These are phyloP conservation scores for Enteromius afrohamiltoni DNA, from an alignment of 2,797 vertebrate genomes.

Conservation along the genomic window DNA sequence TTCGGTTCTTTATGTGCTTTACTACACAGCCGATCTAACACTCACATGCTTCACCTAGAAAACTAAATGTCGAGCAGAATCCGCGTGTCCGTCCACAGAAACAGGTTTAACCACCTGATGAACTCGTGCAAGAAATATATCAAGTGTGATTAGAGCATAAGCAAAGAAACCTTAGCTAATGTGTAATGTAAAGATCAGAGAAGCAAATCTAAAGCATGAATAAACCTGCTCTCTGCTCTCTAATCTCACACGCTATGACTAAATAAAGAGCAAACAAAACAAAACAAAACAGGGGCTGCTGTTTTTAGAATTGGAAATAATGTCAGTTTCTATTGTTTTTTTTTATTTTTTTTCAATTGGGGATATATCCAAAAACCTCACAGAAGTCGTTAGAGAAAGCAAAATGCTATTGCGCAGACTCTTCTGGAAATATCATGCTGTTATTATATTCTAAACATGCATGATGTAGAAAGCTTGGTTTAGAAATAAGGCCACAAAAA, in stretches of 20 bases:
- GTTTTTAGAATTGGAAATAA: background rate
- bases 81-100: background rate
- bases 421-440: slow-evolving; percentile 29
- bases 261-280: background rate
- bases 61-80: background rate
- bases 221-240: background rate
- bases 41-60: background rate
- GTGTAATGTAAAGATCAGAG: background rate
- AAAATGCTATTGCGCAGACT: background rate
- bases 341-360: background rate
- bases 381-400: background rate
- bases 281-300: background rate
- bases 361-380: background rate
- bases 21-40: background rate
- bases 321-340: background rate
- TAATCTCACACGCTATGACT: background rate
- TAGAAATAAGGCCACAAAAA: slow-evolving; percentile 40
- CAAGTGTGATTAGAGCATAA: background rate
- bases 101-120: slow-evolving; percentile 35
- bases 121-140: background rate
- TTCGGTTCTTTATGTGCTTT: background rate
- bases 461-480: slow-evolving; percentile 41
- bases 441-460: background rate
- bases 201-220: background rate
- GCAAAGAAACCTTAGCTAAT: background rate